Evolutionary conservation across 2,888 invertebrate species (phyloP).

Genomic region (Timema cristinae): DNA sequence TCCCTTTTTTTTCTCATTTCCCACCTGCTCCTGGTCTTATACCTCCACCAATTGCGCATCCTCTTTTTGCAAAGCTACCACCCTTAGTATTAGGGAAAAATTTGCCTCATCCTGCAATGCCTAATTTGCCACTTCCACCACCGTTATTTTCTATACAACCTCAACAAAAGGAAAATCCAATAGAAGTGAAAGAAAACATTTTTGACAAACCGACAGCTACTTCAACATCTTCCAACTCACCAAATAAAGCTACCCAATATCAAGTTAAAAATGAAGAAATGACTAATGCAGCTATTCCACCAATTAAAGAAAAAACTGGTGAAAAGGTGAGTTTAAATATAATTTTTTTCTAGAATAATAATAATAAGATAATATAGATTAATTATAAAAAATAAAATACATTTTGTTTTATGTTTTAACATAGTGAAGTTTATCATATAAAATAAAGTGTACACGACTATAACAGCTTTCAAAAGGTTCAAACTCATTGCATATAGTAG

Average conservation of each 20-base stretch:
- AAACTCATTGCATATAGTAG: too few relatives aligned
- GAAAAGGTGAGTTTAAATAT: constrained; percentile 23
- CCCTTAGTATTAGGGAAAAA: constrained; percentile 37
- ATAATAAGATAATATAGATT: too few relatives aligned
- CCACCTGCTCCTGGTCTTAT: constrained; percentile 50
- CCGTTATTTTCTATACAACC: constrained; percentile 39
- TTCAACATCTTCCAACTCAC: neutral
- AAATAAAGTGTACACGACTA: too few relatives aligned
- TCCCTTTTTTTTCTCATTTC: constrained; percentile 43
- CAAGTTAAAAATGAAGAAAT: too few relatives aligned
- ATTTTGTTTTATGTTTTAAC: too few relatives aligned
- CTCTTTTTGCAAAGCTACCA: constrained; percentile 48
- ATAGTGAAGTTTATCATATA: too few relatives aligned
- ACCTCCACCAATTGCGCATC: constrained; percentile 54
- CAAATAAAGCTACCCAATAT: too few relatives aligned
- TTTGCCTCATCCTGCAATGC: constrained; percentile 52
- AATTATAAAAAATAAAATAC: too few relatives aligned
- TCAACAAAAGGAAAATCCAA: constrained; percentile 10
- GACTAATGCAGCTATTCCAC: neutral
- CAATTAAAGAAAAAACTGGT: constrained; percentile 22
- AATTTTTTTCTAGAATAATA: too few relatives aligned
- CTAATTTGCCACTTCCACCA: constrained; percentile 54
- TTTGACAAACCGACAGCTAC: constrained; percentile 16
- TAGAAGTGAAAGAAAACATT: constrained; percentile 11
- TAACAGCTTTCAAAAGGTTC: too few relatives aligned